These are phyloP conservation scores for Sibirionetta formosa DNA, from an alignment of 2,797 vertebrate species.

Conservation along the genomic window DNA sequence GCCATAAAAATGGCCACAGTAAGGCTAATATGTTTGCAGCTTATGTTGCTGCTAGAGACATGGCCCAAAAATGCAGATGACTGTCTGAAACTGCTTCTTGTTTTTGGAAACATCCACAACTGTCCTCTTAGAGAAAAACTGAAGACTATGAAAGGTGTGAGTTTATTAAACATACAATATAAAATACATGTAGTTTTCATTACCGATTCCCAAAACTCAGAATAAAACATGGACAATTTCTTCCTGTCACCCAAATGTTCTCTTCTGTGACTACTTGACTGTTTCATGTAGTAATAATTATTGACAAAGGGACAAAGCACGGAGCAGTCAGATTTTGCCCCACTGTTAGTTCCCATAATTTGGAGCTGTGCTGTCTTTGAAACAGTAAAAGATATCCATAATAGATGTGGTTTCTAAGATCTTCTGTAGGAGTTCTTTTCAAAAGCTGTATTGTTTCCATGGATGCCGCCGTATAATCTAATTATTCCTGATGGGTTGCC, in stretches of 20 bases:
- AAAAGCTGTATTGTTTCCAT: constrained; percentile 78
- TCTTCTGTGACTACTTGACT: constrained; percentile 51
- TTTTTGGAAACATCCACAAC: not conserved
- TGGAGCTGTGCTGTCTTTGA: constrained; percentile 59
- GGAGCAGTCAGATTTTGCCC: constrained; percentile 46
- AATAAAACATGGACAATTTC: constrained; percentile 11
- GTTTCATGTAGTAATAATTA: constrained; percentile 71
- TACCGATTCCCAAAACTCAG: not conserved
- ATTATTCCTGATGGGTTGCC: constrained; percentile 78
- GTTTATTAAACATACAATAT: not conserved
- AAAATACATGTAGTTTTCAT: not conserved
- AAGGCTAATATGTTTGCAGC: not conserved
- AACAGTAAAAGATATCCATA: constrained; percentile 73
- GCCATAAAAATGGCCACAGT: not conserved
- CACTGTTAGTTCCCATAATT: constrained; percentile 74
- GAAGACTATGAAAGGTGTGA: not conserved
- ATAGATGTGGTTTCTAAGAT: constrained; percentile 77
- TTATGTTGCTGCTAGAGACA: not conserved
- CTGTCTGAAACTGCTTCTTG: not conserved
- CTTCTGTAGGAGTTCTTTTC: constrained; percentile 68
- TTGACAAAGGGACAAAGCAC: constrained; percentile 60
- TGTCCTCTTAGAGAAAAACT: not conserved
- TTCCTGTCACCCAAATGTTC: not conserved
- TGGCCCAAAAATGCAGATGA: not conserved
- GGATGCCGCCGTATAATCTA: constrained; percentile 76